Evolutionary conservation across 2,888 invertebrate species (phyloP), one percentile per base, ranked within the genome.

Genomic region (Troides aeacus): DNA sequence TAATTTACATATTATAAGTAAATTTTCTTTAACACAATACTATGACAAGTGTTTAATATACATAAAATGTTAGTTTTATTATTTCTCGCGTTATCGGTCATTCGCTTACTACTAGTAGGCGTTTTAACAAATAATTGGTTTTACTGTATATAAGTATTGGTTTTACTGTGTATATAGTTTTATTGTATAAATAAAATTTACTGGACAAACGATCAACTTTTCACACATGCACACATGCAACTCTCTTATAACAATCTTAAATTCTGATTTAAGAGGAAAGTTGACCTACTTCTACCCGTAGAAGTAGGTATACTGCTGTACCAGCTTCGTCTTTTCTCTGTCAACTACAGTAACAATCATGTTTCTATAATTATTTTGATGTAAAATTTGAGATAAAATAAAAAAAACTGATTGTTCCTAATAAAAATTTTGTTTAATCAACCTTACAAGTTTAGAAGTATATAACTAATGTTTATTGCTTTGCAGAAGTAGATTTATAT

Each of bases 161-260:
- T 6, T 50, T 12, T 50, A 50, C 15, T 18, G 18, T 50, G 21
- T 21, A 21, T 21, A 6, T 68, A 65, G 66, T 62, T 66, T 66
- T 67, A 71, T 68, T 73, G 68, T 72, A 78, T 79, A 80, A 84
- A 84, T 80, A 83, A 81, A 76, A 79, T 77, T 78, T 53, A 76
- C 76, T 84, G 89, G 87, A 87, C 88, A 85, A 79, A 75, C 74
- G 79, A 77, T 87, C 88, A 86, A 85, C 78, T 77, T 78, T 79
- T 75, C 75, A 80, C 81, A 81, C 75, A 77, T 61, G 46, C 36
- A 62, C 56, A 66, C 36, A 53, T 58, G 66, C 42, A 63, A 53
- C 57, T 66, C 62, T 63, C 56, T 66, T 56, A 76, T 72, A 71
- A 74, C 76, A 73, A 76, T 79, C 79, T 80, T 79, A 80, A 78